Conservation (phyloP, 2,113 vertebrate species). For the Lamprotornis superbus region DNA sequence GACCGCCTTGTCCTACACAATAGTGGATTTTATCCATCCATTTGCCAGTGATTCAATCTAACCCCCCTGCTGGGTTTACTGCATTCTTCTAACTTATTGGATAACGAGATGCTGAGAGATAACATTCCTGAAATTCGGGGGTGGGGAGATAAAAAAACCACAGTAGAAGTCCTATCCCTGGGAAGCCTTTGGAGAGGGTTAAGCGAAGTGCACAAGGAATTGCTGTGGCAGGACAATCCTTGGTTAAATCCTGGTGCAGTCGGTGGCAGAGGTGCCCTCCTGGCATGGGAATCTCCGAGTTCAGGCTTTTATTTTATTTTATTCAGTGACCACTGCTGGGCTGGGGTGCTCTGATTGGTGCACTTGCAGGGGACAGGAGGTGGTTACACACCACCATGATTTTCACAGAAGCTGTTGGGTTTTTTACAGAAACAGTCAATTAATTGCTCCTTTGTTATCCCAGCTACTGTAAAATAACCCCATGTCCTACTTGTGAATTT, state of each 20-base stretch:
- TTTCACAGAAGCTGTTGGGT: not conserved
- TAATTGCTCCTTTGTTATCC: not conserved
- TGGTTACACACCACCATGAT: not conserved
- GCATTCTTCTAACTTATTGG: conserved; percentile 84
- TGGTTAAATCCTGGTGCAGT: not conserved
- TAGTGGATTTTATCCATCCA: conserved; percentile 74
- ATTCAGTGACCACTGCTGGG: not conserved
- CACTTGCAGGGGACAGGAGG: not conserved
- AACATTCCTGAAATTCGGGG: conserved; percentile 83
- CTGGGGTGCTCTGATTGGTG: not conserved
- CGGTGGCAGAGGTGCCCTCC: not conserved
- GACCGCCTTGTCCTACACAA: conserved; percentile 61
- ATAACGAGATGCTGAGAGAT: conserved; percentile 82
- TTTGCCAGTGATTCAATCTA: conserved; percentile 79
- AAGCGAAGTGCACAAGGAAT: conserved; percentile 12
- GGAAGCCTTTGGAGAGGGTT: conserved; percentile 63
- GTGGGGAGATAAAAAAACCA: conserved; percentile 17
- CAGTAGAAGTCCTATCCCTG: conserved; percentile 21
- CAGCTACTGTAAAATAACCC: not conserved
- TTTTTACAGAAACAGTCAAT: not conserved
- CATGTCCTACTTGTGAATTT: not conserved
- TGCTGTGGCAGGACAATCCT: not conserved
- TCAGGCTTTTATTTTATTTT: not conserved
- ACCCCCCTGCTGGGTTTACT: conserved; percentile 80
- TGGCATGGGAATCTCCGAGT: not conserved